Evolutionary conservation across 2,797 vertebrate species (phyloP), one percentile per base, ranked within the genome.

Genomic region (Eulemur coronatus): DNA sequence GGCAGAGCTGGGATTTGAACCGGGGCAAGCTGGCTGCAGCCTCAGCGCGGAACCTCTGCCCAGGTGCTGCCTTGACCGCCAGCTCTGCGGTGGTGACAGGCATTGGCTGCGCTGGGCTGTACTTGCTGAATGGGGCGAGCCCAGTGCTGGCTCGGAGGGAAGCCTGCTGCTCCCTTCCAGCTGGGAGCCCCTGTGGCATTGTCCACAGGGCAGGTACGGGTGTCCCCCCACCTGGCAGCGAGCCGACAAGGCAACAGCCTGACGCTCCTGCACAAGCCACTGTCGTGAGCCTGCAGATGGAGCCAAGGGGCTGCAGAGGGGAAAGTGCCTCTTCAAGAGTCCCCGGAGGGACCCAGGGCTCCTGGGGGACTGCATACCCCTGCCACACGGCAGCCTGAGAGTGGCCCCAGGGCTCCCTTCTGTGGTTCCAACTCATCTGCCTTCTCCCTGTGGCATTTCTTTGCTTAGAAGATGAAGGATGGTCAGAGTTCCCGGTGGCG

Each of bases 401-500:
- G 72, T n/a, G 79, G 84, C 48, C 82, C 38, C 33, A 0, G 24
- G 70, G 12, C 5, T 33, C 52, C 63, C 3, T 73, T 3, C 11
- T 61, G 0, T 1, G 8, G 33, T 0, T 35, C 41, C 48, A 1
- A 55, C 82, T 59, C 90, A 1, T 63, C 94, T 93, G 87, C 81
- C 55, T 0, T 63, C 78, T 50, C 59, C 61, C 9, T 4, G 46
- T 35, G 61, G 9, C 17, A 14, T 67, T 95, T 86, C 96, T 89
- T 89, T 52, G n/a, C 90, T 95, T 94, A 38, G 59, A 55, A 95
- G 93, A 41, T 76, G 24, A 96, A 91, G 72, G 50, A 35, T 76
- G 72, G 72, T 96, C 11, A 33, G 55, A 24, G 82, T 87, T 84
- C 95, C 55, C 78, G 38, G 84, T 95, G 94, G 95, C 92, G 93